Evolutionary conservation across 2,113 vertebrate species (phyloP), one percentile per base, ranked within the genome.

Genomic region (Rhadina sibilatrix): DNA sequence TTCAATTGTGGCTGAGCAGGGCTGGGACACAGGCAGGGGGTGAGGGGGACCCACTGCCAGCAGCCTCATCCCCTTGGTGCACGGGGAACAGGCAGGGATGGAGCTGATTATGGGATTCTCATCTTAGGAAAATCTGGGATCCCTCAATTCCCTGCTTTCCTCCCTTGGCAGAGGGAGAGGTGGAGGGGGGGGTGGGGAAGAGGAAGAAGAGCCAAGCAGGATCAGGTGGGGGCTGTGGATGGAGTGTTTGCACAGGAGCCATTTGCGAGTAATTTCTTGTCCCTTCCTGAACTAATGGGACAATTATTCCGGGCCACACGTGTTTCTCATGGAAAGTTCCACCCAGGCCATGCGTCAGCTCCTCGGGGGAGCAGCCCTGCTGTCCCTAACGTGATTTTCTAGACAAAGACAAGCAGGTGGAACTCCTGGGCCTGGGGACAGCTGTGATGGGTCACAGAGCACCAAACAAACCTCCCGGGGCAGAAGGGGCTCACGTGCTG

Each of bases 261-360:
- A 42, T 89, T 93, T 90, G 44, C 40, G 40, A 92, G 72, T 37
- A 30, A 70, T 89, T 94, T 87, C 91, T 96, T 42, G 68, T 93
- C 47, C 79, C 89, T 97, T 93, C 93, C 95, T 35, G 95, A 95
- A 96, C 95, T 96, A 95, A 95, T 92, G 35, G 95, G 54, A 33
- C 64, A 74, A 95, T 95, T 94, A 89, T 83, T 92, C 61, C 8
- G 22, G 49, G 70, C 53, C 68, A 31, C 88, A 72, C 12, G 9
- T 83, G 94, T 50, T 80, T 35, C 83, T 94, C 80, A 90, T 66
- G 95, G 91, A 97, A 96, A 96, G 80, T 96, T 95, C 72, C 93
- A 93, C 59, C 6, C 52, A 4, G 71, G 12, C 68, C 1, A 0
- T 83, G 60, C 64, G 57, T 97, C 95, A 95, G 46, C 10, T 52